A percentile compares a stretch with the other conserved stretches of the same genome.
phyloP scores from a whole-genome alignment of 2,797 vertebrate species.

The Tinamus major region DNA sequence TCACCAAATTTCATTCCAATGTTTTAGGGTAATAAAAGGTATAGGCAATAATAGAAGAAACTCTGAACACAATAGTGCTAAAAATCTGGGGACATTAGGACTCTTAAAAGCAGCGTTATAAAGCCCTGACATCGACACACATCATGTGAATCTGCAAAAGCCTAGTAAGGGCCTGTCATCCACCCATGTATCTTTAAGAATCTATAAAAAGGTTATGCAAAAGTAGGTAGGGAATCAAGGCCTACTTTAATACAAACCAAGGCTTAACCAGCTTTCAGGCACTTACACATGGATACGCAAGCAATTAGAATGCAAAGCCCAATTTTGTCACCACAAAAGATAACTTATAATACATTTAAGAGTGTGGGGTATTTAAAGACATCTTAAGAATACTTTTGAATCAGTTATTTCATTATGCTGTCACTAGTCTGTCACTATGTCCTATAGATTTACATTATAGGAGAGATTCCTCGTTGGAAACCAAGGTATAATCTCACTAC shows the following conservation, averaged over 20 bases:
- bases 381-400: not conserved
- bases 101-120: not conserved
- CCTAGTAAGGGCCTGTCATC: not conserved
- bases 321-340: not conserved
- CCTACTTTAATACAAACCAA: not conserved
- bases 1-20: not conserved
- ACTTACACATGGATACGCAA: not conserved
- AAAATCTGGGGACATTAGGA: too few relatives aligned
- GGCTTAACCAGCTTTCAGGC: not conserved
- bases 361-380: not conserved
- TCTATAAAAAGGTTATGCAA: not conserved
- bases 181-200: not conserved
- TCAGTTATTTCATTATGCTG: not conserved
- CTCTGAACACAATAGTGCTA: not conserved
- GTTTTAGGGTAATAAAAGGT: not conserved
- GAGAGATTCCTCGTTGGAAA: not conserved
- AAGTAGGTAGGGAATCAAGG: not conserved
- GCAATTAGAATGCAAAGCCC: not conserved
- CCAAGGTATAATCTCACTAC: not conserved
- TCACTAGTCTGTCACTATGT: not conserved
- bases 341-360: not conserved
- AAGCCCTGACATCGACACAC: not conserved
- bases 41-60: not conserved
- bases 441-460: not conserved
- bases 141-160: not conserved